Conservation (phyloP, 2,888 invertebrate species). For the Aleiodes leptofemur region DNA sequence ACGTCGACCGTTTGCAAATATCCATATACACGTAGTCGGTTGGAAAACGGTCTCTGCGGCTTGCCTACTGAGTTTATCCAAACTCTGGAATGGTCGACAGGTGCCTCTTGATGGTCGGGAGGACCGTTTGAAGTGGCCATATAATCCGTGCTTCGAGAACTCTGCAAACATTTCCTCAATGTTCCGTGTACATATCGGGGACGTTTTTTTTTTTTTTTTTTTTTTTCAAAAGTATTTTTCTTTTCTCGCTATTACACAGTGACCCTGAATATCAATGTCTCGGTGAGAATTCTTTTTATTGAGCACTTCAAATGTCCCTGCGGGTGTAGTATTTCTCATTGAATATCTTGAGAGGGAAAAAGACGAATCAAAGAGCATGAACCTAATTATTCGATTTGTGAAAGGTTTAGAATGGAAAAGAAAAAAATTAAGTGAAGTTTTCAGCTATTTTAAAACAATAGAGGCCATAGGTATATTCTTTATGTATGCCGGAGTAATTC, state of each 20-base stretch:
- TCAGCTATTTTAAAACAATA: neutral
- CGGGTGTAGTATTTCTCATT: slow-evolving; percentile 13
- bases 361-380: neutral
- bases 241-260: slow-evolving; percentile 23
- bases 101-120: slow-evolving; percentile 52
- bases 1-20: slow-evolving; percentile 30
- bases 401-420: too few relatives aligned
- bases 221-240: slow-evolving; percentile 40
- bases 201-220: slow-evolving; percentile 38
- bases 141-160: slow-evolving; percentile 55
- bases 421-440: too few relatives aligned
- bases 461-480: slow-evolving; percentile 11
- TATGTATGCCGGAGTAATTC: neutral
- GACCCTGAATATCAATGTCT: slow-evolving; percentile 4
- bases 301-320: neutral
- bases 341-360: slow-evolving; percentile 7
- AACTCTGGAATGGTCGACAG: slow-evolving; percentile 53
- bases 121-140: slow-evolving; percentile 58
- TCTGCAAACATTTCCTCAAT: slow-evolving; percentile 57
- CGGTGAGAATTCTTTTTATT: slow-evolving; percentile 24
- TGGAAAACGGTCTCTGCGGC: slow-evolving; percentile 45
- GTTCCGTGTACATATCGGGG: slow-evolving; percentile 38
- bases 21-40: slow-evolving; percentile 44
- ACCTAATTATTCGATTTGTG: neutral
- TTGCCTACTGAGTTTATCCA: slow-evolving; percentile 55